Percentiles rank a stretch among this genome's conserved stretches.
These are phyloP conservation scores for Nineta flava DNA, from an alignment of 2,888 invertebrate species.

Conservation along the genomic window DNA sequence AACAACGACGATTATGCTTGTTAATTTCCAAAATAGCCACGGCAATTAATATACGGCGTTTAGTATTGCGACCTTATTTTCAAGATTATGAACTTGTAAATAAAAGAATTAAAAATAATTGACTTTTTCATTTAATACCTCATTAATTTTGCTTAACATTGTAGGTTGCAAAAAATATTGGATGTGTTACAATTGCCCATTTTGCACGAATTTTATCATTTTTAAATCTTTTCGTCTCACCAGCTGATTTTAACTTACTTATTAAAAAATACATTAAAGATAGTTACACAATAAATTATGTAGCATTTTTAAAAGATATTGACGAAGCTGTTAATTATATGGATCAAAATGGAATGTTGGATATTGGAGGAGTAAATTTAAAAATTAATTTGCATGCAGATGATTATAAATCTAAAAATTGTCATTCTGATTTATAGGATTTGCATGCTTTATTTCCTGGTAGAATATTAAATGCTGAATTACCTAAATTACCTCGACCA, in stretches of 20 bases:
- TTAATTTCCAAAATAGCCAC: conserved; percentile 58
- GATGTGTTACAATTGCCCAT: conserved; percentile 60
- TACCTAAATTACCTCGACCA: conserved; percentile 50
- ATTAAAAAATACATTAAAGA: conserved; percentile 62
- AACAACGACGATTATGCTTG: conserved; percentile 49
- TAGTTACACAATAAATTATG: conserved; percentile 61
- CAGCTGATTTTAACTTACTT: conserved; percentile 56
- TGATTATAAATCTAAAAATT: neutral
- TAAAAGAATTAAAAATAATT: neutral
- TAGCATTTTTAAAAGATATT: conserved; percentile 53
- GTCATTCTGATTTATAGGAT: conserved; percentile 24
- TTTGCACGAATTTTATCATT: conserved; percentile 59
- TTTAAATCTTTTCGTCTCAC: conserved; percentile 48
- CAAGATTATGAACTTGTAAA: conserved; percentile 53
- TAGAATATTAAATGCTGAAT: conserved; percentile 46
- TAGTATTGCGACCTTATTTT: conserved; percentile 56
- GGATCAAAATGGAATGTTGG: conserved; percentile 32
- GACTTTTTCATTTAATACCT: neutral
- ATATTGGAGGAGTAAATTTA: conserved; percentile 35
- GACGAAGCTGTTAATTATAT: conserved; percentile 47
- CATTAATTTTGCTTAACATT: conserved; percentile 9
- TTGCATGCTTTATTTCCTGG: conserved; percentile 41
- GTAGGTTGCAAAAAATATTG: conserved; percentile 56
- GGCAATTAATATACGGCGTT: conserved; percentile 33
- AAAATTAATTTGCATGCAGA: neutral